Evolutionary conservation across 30 jellyfish, hydroid and myxozoan genomes (phyloP).

Genomic region (Hydra vulgaris): DNA sequence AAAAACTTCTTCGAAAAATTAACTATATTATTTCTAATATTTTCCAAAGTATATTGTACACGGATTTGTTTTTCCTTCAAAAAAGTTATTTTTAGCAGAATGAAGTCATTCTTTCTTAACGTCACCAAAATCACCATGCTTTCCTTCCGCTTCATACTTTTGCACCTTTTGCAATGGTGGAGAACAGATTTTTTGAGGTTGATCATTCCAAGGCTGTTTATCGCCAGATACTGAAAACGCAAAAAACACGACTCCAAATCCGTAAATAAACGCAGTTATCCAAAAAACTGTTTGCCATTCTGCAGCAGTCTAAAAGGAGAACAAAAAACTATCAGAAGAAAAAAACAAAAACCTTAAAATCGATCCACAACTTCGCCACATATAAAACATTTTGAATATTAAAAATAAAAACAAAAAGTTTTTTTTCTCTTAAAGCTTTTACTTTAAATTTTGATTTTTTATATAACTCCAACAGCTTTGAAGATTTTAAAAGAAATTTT

Average conservation of each 20-base stretch:
- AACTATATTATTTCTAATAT: background rate
- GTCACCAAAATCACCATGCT: background rate
- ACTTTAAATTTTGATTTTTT: too few species aligned
- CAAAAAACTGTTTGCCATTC: conserved; percentile 99
- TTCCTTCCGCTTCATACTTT: background rate
- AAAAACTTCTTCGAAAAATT: background rate
- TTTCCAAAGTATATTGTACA: background rate
- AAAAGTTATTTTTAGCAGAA: background rate
- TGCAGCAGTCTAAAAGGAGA: conserved; percentile 74
- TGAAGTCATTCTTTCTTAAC: background rate
- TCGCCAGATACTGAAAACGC: conserved; percentile 91
- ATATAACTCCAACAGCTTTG: too few species aligned
- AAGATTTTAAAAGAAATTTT: too few species aligned
- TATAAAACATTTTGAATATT: too few species aligned
- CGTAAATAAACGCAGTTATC: conserved; percentile 90
- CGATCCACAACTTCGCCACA: too few species aligned
- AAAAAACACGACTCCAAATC: conserved; percentile 87
- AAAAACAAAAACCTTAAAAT: too few species aligned
- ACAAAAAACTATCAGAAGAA: conserved; percentile 3
- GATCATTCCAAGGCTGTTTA: conserved; percentile 97
- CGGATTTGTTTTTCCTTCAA: background rate
- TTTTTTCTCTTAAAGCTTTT: too few species aligned
- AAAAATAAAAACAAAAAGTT: too few species aligned
- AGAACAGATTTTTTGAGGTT: background rate
- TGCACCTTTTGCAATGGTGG: background rate